Evolutionary conservation across 2,888 invertebrate genomes (phyloP), one percentile per base, ranked within the genome.

Genomic region (Parasteatoda lunata): DNA sequence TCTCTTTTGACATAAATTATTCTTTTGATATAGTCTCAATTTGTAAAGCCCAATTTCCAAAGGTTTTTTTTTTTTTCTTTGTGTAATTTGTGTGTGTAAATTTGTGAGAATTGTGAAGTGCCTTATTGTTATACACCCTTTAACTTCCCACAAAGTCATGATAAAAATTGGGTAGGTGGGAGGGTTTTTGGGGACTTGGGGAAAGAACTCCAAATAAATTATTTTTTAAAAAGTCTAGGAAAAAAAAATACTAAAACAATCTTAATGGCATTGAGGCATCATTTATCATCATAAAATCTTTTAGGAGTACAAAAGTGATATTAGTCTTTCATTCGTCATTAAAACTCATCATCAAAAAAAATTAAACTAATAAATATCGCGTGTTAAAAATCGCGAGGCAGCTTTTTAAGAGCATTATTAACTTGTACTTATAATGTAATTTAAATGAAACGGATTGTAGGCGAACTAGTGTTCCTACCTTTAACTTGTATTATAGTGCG

Each of bases 301-400:
- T 75, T 79, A 64, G 77, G 77, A 86, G 86, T 86, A 86, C 81
- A 86, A 86, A 81, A 77, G 86, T 86, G 86, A 86, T 86, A 86
- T 86, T 81, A 86, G 86, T 86, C 86, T 86, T 86, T 86, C 86
- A 86, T 81, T 82, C 77, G 81, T 81, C 81, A 86, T 86, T 77
- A 69, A 80, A 68, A 71, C 68, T 85, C 85, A 85, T 85, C 85
- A 85, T 85, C 51, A 76, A 75, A 73, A 77, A 75, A 70, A 51
- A 64, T 70, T 7, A 30, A 80, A 65, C 66, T 9, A 45, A 54
- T 73, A 84, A 78, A 78, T 48, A 77, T 66, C 76, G 71, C 77
- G 73, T 77, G 51, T 52, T 15, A 66, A 68, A 69, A 78, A 69
- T 80, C 71, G 85, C 80, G 77, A 80, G 85, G 85, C 85, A 85